These are phyloP conservation scores for Lordiphosa fenestrarum DNA, from an alignment of 2,888 invertebrate species.

Conservation along the genomic window DNA sequence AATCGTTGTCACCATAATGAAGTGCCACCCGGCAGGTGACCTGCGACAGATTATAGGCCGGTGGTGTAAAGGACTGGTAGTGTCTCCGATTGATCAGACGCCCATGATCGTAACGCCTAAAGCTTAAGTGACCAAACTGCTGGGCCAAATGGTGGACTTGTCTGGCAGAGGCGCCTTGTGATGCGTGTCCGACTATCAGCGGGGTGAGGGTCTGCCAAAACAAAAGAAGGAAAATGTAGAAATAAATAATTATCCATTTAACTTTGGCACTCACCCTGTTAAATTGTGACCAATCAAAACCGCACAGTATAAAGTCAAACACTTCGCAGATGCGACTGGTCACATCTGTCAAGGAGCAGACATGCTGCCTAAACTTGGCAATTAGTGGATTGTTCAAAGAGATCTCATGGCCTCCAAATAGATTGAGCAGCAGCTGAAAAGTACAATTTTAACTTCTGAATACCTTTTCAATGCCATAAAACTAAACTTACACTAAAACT, in stretches of 20 bases:
- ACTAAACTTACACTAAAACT: constrained; percentile 30
- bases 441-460: no score
- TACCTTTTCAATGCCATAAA: no score
- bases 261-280: constrained; percentile 22
- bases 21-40: constrained; percentile 80
- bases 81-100: constrained; percentile 70
- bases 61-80: constrained; percentile 81
- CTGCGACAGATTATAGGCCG: constrained; percentile 80
- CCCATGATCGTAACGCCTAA: constrained; percentile 82
- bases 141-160: constrained; percentile 83
- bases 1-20: constrained; percentile 80
- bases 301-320: constrained; percentile 48
- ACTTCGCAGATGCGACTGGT: constrained; percentile 31
- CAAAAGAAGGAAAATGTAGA: not conserved
- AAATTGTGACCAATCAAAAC: constrained; percentile 45
- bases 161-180: constrained; percentile 81
- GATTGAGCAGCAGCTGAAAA: constrained; percentile 33
- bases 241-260: not conserved
- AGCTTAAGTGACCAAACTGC: constrained; percentile 57
- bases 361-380: constrained; percentile 27
- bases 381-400: constrained; percentile 28
- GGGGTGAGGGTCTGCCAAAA: constrained; percentile 82
- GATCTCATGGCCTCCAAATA: constrained; percentile 42
- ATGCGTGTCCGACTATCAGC: constrained; percentile 83
- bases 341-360: constrained; percentile 22